Conservation (phyloP, 1,140 invertebrate species). For the Drosophila sucinea region DNA sequence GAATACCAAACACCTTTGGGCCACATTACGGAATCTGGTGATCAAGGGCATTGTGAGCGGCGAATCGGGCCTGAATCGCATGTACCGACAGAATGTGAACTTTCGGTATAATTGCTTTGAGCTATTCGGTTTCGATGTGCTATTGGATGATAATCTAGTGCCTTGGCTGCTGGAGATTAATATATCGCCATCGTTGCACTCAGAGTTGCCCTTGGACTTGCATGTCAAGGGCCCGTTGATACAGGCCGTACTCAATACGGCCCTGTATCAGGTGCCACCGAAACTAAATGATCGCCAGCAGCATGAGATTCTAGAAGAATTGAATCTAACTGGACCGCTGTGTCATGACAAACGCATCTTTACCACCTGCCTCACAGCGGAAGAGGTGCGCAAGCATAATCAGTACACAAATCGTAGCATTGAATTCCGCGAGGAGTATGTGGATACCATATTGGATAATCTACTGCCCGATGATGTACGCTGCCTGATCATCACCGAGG, state of each 20-base stretch:
- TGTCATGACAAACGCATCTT: slow-evolving; percentile 88
- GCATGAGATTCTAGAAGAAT: slow-evolving; percentile 81
- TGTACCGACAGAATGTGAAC: slow-evolving; percentile 88
- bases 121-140: slow-evolving; percentile 92
- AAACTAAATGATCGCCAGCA: slow-evolving; percentile 84
- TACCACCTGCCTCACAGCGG: slow-evolving; percentile 86
- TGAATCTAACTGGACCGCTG: slow-evolving; percentile 84
- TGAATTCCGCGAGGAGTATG: slow-evolving; percentile 88
- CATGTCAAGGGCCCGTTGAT: slow-evolving; percentile 97
- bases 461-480: slow-evolving; percentile 95
- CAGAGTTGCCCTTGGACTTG: slow-evolving; percentile 94
- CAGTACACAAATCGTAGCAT: slow-evolving; percentile 85
- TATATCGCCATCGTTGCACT: slow-evolving; percentile 97
- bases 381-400: slow-evolving; percentile 87
- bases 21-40: slow-evolving; percentile 90
- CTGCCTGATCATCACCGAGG: slow-evolving; percentile 94
- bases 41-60: slow-evolving; percentile 93
- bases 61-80: slow-evolving; percentile 88
- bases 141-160: slow-evolving; percentile 91
- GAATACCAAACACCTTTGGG: slow-evolving; percentile 91
- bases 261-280: slow-evolving; percentile 89
- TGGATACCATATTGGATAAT: slow-evolving; percentile 89
- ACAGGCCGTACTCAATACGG: slow-evolving; percentile 95
- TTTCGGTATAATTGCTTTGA: slow-evolving; percentile 92
- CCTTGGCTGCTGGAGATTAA: slow-evolving; percentile 99